A percentile compares a stretch with the other conserved stretches of the same genome.
These are phyloP conservation scores for Nothocercus julius DNA, from an alignment of 2,113 vertebrate species.

Conservation along the genomic window DNA sequence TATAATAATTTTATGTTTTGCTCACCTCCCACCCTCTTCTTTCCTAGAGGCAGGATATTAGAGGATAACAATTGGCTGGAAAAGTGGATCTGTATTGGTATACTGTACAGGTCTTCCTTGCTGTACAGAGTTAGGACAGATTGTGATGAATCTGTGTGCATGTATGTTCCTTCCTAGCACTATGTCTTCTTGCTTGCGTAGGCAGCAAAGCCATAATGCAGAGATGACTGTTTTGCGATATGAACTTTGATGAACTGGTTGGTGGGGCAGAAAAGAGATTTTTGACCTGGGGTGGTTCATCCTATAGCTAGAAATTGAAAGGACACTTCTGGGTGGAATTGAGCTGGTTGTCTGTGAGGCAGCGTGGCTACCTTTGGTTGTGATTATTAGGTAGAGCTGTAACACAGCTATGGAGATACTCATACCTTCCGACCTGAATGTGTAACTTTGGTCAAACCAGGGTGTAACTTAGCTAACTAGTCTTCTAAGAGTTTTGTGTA, in stretches of 20 bases:
- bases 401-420: neutral
- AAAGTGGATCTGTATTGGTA: neutral
- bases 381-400: neutral
- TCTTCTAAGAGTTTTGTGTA: neutral
- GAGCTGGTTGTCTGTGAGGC: neutral
- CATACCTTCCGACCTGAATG: neutral
- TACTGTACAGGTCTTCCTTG: neutral
- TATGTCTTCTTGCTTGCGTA: neutral
- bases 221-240: accelerated
- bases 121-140: neutral
- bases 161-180: neutral
- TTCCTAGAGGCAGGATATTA: neutral
- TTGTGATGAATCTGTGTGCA: neutral
- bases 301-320: neutral
- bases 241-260: neutral
- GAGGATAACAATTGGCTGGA: neutral
- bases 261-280: neutral
- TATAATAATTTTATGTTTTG: neutral
- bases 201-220: neutral
- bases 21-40: neutral
- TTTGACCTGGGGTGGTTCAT: neutral
- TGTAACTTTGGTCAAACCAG: neutral
- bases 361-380: accelerated
- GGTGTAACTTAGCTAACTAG: neutral
- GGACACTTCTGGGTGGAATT: neutral